Percentiles rank a stretch among this genome's conserved stretches.
Conservation (phyloP, 1,140 invertebrate genomes). For the Charaxes varanes region DNA sequence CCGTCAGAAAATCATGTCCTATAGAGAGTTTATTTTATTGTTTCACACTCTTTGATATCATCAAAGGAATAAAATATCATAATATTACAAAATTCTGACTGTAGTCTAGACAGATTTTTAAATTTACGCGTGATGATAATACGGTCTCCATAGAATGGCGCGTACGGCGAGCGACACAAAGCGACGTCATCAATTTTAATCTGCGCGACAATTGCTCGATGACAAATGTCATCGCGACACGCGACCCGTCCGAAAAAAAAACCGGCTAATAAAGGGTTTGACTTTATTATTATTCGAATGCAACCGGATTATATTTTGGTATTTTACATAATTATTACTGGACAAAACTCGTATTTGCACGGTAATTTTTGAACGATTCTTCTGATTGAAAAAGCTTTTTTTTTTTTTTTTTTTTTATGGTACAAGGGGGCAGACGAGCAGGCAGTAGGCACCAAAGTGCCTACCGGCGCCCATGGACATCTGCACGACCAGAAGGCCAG, state of each 20-base stretch:
- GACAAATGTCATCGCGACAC: constrained; percentile 69
- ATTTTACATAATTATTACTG: constrained; percentile 17
- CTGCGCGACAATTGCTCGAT: constrained; percentile 69
- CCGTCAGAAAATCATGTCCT: no score
- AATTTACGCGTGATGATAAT: constrained; percentile 35
- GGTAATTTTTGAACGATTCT: no score
- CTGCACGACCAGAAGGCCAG: no score
- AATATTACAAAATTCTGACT: no score
- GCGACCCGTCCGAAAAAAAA: constrained; percentile 49
- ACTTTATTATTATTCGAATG: constrained; percentile 52
- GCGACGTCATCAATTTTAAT: constrained; percentile 73
- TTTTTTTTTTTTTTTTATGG: no score
- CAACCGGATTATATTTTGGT: constrained; percentile 38
- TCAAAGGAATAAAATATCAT: no score
- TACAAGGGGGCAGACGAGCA: no score
- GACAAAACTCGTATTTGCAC: background rate
- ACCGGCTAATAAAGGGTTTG: constrained; percentile 65
- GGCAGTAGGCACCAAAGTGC: no score
- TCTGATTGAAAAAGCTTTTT: no score
- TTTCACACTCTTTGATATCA: no score
- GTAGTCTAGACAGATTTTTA: constrained; percentile 17
- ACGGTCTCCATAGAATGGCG: constrained; percentile 36
- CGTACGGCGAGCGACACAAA: constrained; percentile 55
- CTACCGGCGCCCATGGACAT: no score
- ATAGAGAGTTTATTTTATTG: no score